Evolutionary conservation across 2,888 invertebrate genomes (phyloP).

Genomic region (Diaphora mendica): DNA sequence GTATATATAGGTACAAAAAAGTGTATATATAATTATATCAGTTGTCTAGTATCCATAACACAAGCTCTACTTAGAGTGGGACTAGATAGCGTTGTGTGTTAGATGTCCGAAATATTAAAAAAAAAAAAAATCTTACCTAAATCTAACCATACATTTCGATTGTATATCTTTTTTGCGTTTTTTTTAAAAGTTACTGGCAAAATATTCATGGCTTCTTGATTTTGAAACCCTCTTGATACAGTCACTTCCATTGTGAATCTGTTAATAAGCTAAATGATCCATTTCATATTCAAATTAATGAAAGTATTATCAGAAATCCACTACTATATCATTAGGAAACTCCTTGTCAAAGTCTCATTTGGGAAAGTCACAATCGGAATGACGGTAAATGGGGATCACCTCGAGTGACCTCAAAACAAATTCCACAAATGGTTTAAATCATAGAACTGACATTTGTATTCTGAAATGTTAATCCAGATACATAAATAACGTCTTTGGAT

Average conservation of each 20-base stretch:
- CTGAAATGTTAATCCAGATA: conserved; percentile 38
- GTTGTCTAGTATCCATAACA: too few relatives aligned
- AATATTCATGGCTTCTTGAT: too few relatives aligned
- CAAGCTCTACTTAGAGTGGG: too few relatives aligned
- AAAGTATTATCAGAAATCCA: neutral
- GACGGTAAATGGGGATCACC: conserved; percentile 19
- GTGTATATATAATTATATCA: too few relatives aligned
- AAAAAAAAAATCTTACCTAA: too few relatives aligned
- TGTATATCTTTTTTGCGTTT: too few relatives aligned
- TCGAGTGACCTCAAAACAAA: conserved; percentile 26
- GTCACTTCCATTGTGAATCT: too few relatives aligned
- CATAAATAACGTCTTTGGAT: conserved; percentile 40
- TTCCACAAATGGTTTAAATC: conserved; percentile 34
- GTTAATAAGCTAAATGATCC: neutral
- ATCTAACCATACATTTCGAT: too few relatives aligned
- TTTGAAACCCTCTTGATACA: neutral
- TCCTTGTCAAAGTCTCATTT: conserved; percentile 27
- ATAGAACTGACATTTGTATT: conserved; percentile 41
- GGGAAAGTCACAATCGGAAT: conserved; percentile 14
- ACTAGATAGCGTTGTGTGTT: too few relatives aligned
- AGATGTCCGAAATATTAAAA: too few relatives aligned
- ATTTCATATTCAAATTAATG: neutral
- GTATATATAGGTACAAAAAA: too few relatives aligned
- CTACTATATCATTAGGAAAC: neutral
- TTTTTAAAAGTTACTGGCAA: too few relatives aligned